phyloP scores from a whole-genome alignment of 2,888 invertebrate genomes.

The Tholera decimalis region DNA sequence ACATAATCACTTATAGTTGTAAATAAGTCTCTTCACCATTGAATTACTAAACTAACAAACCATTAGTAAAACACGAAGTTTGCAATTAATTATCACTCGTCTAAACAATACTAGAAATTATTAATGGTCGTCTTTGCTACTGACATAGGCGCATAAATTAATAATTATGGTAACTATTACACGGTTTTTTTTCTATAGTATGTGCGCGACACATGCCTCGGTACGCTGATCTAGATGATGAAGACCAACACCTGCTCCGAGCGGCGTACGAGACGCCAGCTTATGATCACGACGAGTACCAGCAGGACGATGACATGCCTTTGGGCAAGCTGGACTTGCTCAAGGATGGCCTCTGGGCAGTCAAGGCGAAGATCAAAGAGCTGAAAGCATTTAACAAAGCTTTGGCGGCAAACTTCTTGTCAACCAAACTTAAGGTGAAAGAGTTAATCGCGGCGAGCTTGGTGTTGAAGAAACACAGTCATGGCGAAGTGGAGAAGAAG shows the following conservation, averaged over 20 bases:
- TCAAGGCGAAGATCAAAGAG: conserved; percentile 85
- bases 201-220: conserved; percentile 76
- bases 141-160: not conserved
- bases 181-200: conserved; percentile 61
- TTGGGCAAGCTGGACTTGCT: conserved; percentile 82
- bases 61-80: conserved; percentile 8
- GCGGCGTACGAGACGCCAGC: conserved; percentile 84
- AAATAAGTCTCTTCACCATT: not conserved
- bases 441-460: conserved; percentile 77
- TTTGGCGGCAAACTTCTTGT: conserved; percentile 81
- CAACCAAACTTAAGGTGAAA: conserved; percentile 84
- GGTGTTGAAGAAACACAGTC: conserved; percentile 76
- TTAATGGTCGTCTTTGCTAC: not conserved
- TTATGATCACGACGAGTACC: conserved; percentile 79
- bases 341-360: conserved; percentile 84
- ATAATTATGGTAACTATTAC: not conserved
- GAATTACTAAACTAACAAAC: conserved; percentile 13
- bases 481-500: conserved; percentile 73
- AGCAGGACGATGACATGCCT: conserved; percentile 75
- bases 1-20: not conserved
- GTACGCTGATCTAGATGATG: conserved; percentile 81
- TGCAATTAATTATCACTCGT: conserved; percentile 23
- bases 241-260: conserved; percentile 83
- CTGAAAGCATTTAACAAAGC: conserved; percentile 85
- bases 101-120: conserved; percentile 8